A percentile compares a stretch with the other conserved stretches of the same genome.
These are phyloP conservation scores for Nomada flava DNA, from an alignment of 2,888 invertebrate species.

Conservation along the genomic window DNA sequence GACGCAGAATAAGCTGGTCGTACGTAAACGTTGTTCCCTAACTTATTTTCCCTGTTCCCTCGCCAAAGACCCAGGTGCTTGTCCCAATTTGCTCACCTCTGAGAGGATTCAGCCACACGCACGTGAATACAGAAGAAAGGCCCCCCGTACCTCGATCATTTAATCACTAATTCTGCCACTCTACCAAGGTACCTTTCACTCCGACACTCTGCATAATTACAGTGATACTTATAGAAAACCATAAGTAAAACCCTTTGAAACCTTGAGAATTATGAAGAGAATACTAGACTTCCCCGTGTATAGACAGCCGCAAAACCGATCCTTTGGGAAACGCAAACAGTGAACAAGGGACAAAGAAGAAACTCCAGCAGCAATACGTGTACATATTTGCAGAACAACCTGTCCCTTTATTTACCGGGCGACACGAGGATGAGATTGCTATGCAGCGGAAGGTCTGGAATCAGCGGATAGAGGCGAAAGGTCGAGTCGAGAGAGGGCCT, in stretches of 20 bases:
- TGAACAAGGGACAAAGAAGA: not conserved
- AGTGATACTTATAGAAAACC: no score
- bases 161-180: not conserved
- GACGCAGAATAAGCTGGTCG: no score
- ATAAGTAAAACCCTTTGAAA: no score
- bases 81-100: not conserved
- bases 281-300: not conserved
- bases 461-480: slow-evolving; percentile 37
- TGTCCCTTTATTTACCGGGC: slow-evolving; percentile 50
- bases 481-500: slow-evolving; percentile 36
- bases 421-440: slow-evolving; percentile 35
- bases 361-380: slow-evolving; percentile 30
- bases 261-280: not conserved
- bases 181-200: no score
- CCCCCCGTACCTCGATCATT: not conserved
- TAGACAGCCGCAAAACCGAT: slow-evolving; percentile 1
- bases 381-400: slow-evolving; percentile 50
- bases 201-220: no score
- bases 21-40: not conserved
- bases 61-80: not conserved
- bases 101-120: not conserved
- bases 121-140: not conserved
- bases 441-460: not conserved
- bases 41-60: not conserved
- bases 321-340: not conserved